Conservation (phyloP, 2,888 invertebrate genomes). For the Auanema freiburgensis region DNA sequence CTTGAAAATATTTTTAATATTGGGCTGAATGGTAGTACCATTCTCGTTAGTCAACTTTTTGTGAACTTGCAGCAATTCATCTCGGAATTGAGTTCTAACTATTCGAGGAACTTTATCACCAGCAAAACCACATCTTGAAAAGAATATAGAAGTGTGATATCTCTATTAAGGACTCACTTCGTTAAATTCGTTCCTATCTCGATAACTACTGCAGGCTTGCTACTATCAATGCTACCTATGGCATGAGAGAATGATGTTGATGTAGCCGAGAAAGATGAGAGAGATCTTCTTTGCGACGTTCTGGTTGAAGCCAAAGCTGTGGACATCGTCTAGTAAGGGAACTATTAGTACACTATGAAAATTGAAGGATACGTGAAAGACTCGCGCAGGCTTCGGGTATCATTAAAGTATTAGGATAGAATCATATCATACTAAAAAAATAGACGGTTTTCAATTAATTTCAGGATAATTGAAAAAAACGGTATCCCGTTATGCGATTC, state of each 20-base stretch:
- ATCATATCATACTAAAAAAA: too few species aligned
- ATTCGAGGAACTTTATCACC: conserved; percentile 51
- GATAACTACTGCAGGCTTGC: conserved; percentile 49
- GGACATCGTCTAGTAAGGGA: too few species aligned
- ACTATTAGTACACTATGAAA: too few species aligned
- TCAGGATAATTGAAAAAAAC: too few species aligned
- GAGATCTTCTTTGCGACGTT: conserved; percentile 4
- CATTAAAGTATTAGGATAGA: too few species aligned
- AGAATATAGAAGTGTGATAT: background rate
- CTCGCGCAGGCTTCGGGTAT: too few species aligned
- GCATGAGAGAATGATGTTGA: conserved; percentile 37
- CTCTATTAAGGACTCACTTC: conserved; percentile 30
- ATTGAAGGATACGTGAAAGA: too few species aligned
- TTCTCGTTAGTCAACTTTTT: conserved; percentile 6
- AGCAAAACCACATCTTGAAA: conserved; percentile 52
- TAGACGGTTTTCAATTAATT: too few species aligned
- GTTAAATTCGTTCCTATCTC: conserved; percentile 58
- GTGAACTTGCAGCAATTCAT: conserved; percentile 16
- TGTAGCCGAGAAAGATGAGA: conserved; percentile 20
- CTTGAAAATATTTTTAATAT: conserved; percentile 1
- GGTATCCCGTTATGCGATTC: too few species aligned
- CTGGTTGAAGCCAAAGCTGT: background rate
- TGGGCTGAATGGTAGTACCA: conserved; percentile 3
- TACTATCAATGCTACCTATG: conserved; percentile 38
- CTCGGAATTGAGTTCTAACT: conserved; percentile 35